Percentiles rank a stretch among this genome's conserved stretches.
phyloP scores from a whole-genome alignment of 1,140 invertebrate genomes.

The Plectrocnemia conspersa region DNA sequence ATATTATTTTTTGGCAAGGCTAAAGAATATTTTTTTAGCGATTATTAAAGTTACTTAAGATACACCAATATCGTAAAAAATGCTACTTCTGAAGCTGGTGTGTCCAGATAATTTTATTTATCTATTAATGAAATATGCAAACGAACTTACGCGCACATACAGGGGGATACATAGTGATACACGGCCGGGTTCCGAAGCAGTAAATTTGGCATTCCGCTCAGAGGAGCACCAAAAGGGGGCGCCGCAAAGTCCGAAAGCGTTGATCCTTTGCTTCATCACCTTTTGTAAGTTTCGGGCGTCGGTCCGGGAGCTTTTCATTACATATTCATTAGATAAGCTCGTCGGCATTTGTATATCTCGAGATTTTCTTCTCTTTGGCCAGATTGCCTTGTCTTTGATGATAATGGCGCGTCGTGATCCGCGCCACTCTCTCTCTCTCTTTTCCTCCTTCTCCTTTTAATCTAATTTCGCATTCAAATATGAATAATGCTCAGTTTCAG shows the following conservation, averaged over 20 bases:
- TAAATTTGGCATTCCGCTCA: too few relatives aligned
- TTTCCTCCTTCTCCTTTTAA: constrained; percentile 3
- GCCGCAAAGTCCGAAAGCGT: constrained; percentile 8
- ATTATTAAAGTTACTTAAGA: too few relatives aligned
- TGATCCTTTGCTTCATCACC: constrained; percentile 24
- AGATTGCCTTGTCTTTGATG: constrained; percentile 32
- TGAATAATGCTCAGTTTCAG: constrained; percentile 16
- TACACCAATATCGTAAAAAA: too few relatives aligned
- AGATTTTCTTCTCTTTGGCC: constrained; percentile 28
- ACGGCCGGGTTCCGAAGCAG: too few relatives aligned
- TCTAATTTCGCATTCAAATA: constrained; percentile 13
- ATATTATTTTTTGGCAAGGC: too few relatives aligned
- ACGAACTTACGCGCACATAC: too few relatives aligned
- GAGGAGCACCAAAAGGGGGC: too few relatives aligned
- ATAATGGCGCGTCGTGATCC: constrained; percentile 24
- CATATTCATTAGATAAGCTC: constrained; percentile 35
- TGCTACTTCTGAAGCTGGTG: too few relatives aligned
- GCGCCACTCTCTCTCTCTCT: not conserved
- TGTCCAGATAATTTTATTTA: too few relatives aligned
- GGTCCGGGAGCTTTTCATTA: constrained; percentile 28
- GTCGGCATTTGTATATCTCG: constrained; percentile 28
- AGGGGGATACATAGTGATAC: too few relatives aligned
- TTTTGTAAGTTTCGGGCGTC: constrained; percentile 15
- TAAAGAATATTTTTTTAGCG: too few relatives aligned
- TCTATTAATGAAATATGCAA: too few relatives aligned